Evolutionary conservation across 37 sponge, comb jelly and placozoan genomes (phyloP), one percentile per base, ranked within the genome.

Genomic region (Diacarnus erythraeanus): DNA sequence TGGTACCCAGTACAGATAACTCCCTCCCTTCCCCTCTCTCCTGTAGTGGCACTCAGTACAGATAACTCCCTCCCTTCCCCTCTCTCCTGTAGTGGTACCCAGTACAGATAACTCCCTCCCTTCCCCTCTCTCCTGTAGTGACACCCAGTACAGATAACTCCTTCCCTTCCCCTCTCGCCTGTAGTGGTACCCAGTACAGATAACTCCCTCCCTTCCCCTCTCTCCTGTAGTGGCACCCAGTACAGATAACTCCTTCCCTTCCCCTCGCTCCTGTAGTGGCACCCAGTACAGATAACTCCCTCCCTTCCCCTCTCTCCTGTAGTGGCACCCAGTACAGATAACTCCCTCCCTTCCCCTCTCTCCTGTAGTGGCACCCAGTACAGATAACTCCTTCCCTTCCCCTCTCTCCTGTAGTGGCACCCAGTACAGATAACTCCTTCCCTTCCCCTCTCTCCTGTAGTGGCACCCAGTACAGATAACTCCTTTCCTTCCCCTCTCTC

Each of bases 1-100:
- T 98, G 99, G 99, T 96, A 98, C 64, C 99, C 99, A 25, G 87
- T 96, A 15, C 81, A n/a, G n/a, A n/a, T n/a, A n/a, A n/a, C n/a
- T n/a, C n/a, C n/a, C n/a, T n/a, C n/a, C 51, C 51, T 12, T 15
- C 42, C 23, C 4, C 59, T 43, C 33, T 27, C 29, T 42, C 54
- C 31, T 37, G 27, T 64, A 92, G 84, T 98, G 99, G 99, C 99
- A 98, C 64, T 96, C 99, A 25, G 87, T 96, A 15, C 81, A n/a
- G n/a, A n/a, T n/a, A n/a, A n/a, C n/a, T n/a, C n/a, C n/a, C n/a
- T n/a, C n/a, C 51, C 51, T 12, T 15, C 42, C 23, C 4, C 59
- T 43, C 33, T 27, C 29, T 42, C 54, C 31, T 37, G 27, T 64
- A 92, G 84, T 98, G 99, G 99, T 96, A 98, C 64, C 99, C 99